A percentile compares a stretch with the other conserved stretches of the same genome.
Conservation (phyloP, 1,140 invertebrate species). For the Tetragonula clypearis region DNA sequence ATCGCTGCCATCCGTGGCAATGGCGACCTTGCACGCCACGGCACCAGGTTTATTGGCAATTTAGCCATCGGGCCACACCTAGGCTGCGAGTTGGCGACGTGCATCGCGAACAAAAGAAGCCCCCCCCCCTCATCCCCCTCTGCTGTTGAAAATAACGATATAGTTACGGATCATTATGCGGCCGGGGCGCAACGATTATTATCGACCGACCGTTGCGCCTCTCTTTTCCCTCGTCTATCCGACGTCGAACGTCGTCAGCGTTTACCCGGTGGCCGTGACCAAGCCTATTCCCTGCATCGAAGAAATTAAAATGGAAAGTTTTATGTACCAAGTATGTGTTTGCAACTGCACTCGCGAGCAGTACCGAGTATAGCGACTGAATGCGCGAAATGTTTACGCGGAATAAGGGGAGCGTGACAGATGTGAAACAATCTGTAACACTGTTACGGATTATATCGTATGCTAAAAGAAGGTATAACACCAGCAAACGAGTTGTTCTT, state of each 20-base stretch:
- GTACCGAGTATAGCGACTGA: no score
- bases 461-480: no score
- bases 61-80: constrained; percentile 64
- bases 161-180: constrained; percentile 67
- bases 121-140: not conserved
- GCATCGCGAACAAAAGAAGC: constrained; percentile 64
- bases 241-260: not conserved
- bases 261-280: not conserved
- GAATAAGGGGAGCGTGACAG: no score
- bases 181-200: constrained; percentile 52
- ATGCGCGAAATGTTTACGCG: no score
- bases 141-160: constrained; percentile 59
- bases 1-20: constrained; percentile 43
- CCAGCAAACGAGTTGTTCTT: no score
- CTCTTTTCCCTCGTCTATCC: not conserved
- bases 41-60: constrained; percentile 61
- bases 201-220: constrained; percentile 18
- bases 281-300: not conserved
- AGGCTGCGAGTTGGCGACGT: constrained; percentile 48
- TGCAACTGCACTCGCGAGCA: no score
- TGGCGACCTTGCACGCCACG: constrained; percentile 59
- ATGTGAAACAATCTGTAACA: no score
- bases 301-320: not conserved
- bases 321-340: not conserved
- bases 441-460: no score